Conservation (phyloP, 2,797 vertebrate genomes). For the Macropus fuliginosus region DNA sequence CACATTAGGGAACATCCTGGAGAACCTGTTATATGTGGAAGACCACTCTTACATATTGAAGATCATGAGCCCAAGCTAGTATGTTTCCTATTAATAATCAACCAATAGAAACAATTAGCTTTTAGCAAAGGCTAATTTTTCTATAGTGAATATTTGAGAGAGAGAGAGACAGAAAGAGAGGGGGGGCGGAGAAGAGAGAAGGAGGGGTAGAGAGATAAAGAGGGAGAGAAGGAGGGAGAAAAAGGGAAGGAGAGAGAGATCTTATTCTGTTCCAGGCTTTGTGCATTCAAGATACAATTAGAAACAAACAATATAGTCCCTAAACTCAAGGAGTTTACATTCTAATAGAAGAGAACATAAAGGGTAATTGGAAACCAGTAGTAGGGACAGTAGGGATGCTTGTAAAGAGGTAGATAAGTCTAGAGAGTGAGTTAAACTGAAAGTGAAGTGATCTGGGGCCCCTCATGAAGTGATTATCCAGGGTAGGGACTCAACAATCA, state of each 20-base stretch:
- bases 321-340: neutral
- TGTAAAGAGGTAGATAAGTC: neutral
- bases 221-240: too few species aligned
- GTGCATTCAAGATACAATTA: neutral
- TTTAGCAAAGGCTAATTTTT: neutral
- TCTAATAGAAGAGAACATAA: neutral
- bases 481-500: neutral
- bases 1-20: neutral
- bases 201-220: too few species aligned
- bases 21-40: neutral
- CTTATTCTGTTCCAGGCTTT: neutral
- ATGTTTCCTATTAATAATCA: neutral
- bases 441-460: neutral
- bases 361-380: neutral
- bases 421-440: neutral
- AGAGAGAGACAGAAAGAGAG: neutral
- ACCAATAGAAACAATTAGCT: neutral
- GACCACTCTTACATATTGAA: neutral
- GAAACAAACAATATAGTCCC: neutral
- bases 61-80: neutral
- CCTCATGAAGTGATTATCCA: neutral
- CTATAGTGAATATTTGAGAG: neutral
- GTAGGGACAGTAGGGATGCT: neutral
- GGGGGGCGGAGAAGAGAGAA: too few species aligned
- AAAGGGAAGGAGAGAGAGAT: neutral